A percentile compares a stretch with the other conserved stretches of the same genome.
Conservation (phyloP, 2,113 vertebrate species). For the Coptodon bakossiorum region DNA sequence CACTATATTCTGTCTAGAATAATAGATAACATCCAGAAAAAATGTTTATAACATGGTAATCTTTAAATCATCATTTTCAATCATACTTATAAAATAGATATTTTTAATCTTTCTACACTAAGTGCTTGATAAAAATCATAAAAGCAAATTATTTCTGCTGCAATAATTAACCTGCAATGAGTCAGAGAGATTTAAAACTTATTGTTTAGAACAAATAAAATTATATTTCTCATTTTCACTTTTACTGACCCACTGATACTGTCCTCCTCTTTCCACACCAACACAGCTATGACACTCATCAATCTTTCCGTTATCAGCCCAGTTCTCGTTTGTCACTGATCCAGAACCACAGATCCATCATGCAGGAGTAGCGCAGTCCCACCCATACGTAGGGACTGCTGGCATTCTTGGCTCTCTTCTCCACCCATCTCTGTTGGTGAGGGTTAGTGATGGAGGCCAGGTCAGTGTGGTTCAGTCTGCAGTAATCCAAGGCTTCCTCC, state of each 20-base stretch:
- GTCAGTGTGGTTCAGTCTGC: background rate
- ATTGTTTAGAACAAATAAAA: background rate
- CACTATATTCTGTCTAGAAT: background rate
- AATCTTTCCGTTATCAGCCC: background rate
- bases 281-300: accelerated
- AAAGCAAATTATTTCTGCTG: background rate
- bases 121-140: background rate
- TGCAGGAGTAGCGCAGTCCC: background rate
- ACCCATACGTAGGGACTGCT: background rate
- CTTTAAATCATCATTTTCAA: background rate
- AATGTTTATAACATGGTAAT: background rate
- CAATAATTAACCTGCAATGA: background rate
- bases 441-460: background rate
- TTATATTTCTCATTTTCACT: background rate
- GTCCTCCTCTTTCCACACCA: background rate
- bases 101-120: background rate
- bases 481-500: background rate
- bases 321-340: accelerated
- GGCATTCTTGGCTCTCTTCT: accelerated
- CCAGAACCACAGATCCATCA: background rate
- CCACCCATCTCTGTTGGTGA: accelerated
- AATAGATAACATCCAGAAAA: background rate
- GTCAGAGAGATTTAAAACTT: background rate
- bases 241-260: background rate
- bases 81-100: background rate